Percentiles rank a stretch among this genome's conserved stretches.
Evolutionary conservation across 2,797 vertebrate species (phyloP).

Genomic region (Neopelma chrysocephalum): DNA sequence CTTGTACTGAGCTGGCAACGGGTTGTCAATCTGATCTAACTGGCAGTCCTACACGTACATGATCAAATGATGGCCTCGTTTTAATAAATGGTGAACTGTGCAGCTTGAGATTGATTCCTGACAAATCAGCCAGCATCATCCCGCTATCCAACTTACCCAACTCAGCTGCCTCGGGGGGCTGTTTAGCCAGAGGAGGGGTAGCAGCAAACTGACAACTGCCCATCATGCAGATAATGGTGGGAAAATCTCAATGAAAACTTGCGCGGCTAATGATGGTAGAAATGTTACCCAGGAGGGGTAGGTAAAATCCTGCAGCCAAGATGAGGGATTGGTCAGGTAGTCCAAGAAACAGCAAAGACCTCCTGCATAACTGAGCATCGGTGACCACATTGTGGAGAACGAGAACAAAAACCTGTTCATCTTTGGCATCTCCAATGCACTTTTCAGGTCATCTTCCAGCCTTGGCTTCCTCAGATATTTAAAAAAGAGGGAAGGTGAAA

Average conservation of each 20-base stretch:
- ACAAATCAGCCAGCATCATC: neutral
- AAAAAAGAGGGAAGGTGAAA: neutral
- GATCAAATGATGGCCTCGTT: neutral
- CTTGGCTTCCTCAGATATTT: neutral
- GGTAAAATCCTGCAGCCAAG: neutral
- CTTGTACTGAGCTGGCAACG: neutral
- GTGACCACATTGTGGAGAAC: neutral
- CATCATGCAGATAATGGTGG: neutral
- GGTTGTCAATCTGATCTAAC: neutral
- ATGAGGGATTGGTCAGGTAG: neutral
- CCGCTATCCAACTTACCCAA: neutral
- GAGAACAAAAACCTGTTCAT: neutral
- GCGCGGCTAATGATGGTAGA: neutral
- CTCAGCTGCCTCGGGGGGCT: neutral
- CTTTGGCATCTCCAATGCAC: accelerated
- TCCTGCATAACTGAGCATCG: neutral
- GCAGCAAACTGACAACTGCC: neutral
- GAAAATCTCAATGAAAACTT: neutral
- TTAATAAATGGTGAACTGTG: neutral
- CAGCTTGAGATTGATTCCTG: neutral
- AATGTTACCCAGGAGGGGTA: neutral
- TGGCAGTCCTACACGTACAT: neutral
- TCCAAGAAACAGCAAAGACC: neutral
- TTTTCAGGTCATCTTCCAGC: neutral
- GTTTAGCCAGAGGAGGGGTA: neutral